Percentiles rank a stretch among this genome's conserved stretches.
phyloP scores from a whole-genome alignment of 2,888 invertebrate genomes.

The Noctua fimbriata region DNA sequence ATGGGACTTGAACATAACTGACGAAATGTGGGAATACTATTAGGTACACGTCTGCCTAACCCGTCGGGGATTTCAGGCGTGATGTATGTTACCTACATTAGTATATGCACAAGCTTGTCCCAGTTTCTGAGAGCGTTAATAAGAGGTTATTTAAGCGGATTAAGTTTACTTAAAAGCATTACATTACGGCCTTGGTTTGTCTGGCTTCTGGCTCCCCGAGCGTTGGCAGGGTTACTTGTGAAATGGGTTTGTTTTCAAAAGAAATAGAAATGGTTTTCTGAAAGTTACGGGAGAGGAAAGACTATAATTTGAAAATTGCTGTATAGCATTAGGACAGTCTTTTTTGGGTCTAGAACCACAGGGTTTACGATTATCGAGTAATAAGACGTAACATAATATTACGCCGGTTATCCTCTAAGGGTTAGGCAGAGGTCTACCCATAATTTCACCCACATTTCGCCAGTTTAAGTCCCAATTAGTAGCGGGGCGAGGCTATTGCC shows the following conservation, averaged over 20 bases:
- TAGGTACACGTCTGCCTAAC: not conserved
- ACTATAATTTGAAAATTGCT: too few species aligned
- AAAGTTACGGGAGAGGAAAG: not conserved
- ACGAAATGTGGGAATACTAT: not conserved
- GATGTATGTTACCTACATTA: not conserved
- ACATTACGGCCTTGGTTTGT: constrained; percentile 57
- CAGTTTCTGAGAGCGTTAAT: constrained; percentile 43
- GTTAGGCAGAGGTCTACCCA: too few species aligned
- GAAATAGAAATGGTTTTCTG: too few species aligned
- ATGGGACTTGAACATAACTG: not conserved
- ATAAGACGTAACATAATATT: too few species aligned
- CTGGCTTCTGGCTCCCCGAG: constrained; percentile 46
- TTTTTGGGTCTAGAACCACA: not conserved
- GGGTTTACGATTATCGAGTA: not conserved
- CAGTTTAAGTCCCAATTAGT: too few species aligned
- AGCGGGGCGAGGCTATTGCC: too few species aligned
- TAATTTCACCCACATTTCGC: too few species aligned
- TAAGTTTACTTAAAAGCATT: constrained; percentile 61
- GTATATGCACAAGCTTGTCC: constrained; percentile 21
- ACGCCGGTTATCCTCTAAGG: too few species aligned
- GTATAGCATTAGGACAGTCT: too few species aligned
- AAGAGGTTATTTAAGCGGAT: constrained; percentile 56
- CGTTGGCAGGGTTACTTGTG: constrained; percentile 4
- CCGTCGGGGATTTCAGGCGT: not conserved
- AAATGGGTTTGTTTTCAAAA: not conserved